Evolutionary conservation across 2,113 vertebrate species (phyloP), one percentile per base, ranked within the genome.

Genomic region (Tapirus terrestris): DNA sequence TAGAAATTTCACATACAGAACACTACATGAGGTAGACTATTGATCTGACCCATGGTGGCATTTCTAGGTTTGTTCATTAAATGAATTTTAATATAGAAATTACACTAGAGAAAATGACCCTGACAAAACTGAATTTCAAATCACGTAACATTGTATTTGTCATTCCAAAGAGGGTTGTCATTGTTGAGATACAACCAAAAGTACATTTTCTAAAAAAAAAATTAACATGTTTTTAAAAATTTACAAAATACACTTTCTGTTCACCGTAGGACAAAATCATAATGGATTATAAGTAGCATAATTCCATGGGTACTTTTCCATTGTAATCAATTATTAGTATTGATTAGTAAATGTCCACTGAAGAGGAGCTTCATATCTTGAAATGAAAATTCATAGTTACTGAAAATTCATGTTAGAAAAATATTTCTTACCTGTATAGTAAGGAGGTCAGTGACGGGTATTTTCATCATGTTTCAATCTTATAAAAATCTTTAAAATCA

Each of bases 391-490:
- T 80, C 67, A 67, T 93, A 73, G 25, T 93, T 88, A 68, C 61
- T 86, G 21, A 95, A 97, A 93, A 81, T 76, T 39, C 16, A 83
- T 79, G 29, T 70, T 91, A 97, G 21, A 85, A 96, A 96, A 80
- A 8, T 20, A 51, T 77, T 81, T 94, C 67, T 89, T 94, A 61
- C 23, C 27, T 83, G 16, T 79, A 10, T 18, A 63, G 11, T 58
- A 89, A 72, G 83, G 36, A 65, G 29, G 13, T 60, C 39, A 53
- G 6, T 45, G 79, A 83, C 31, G 25, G 1, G 12, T 84, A 43
- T 91, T 92, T 77, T 86, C n/a, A 73, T 61, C 39, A 70, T 61
- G 7, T 68, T 87, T 91, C 33, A 92, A 68, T 11, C 48, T 81
- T 39, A 23, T 53, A 86, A 93, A 87, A 92, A 63, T 75, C 1